Base-by-base conservation (phyloP, 2,888 invertebrate genomes). In the Synanthedon vespiformis region DNA sequence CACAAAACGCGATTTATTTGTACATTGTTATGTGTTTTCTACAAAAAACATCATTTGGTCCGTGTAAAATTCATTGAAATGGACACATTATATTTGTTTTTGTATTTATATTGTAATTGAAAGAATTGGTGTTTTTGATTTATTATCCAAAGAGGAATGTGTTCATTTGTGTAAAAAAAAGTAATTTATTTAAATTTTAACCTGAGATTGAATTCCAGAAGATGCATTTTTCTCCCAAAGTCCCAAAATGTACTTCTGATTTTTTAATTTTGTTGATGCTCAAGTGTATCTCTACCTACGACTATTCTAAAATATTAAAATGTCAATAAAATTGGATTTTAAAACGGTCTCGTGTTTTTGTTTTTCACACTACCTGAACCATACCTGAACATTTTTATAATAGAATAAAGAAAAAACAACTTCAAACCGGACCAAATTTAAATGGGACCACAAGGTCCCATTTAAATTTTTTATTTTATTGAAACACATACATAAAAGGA, bases 241-340 rank as follows among this genome's bases (percentile, higher is more conserved):
- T 44, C n/a, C 13, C 22, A 22, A 22, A n/a, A 44, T 44, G n/a
- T 44, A 44, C 44, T 12, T 22, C 22, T 22, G 22, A 22, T 22
- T 22, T 5, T 22, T n/a, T n/a, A n/a, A 5, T 5, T 22, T 22
- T 22, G 22, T 1, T 22, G 5, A 22, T 22, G 22, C 22, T 22
- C 22, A 22, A 22, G 22, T 22, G 22, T 22, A 5, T 22, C 22
- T 4, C 22, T 22, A 22, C 22, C 22, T 22, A 22, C 4, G 5
- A 22, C 22, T 85, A 79, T 81, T 79, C 75, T 80, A 75, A 80
- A 77, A 79, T 76, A 34, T 34, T 75, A 81, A 77, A 84, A 86
- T 83, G 84, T 87, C 86, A 87, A 86, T 86, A 87, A 87, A 87
- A 73, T 77, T 78, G 82, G 85, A 84, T 85, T 84, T 84, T 83